Evolutionary conservation across 2,113 vertebrate genomes (phyloP), one percentile per base, ranked within the genome.

Genomic region (Cryptotis parvus): DNA sequence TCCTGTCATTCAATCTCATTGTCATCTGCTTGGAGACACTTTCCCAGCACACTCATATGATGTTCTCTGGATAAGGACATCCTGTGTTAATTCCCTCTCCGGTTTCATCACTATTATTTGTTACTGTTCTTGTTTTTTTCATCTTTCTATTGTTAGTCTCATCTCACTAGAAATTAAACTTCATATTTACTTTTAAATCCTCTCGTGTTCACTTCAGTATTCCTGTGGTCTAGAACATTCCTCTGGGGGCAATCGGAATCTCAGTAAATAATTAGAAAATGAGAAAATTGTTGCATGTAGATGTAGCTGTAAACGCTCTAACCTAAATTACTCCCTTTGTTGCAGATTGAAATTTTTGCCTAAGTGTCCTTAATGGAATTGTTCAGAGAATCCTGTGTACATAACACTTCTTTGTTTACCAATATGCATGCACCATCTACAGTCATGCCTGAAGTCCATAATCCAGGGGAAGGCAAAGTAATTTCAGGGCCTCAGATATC

Each of bases 211-310:
- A 63, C 9, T 74, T 83, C 12, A 29, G 52, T 70, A 45, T 84
- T 39, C 1, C 37, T 66, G 31, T 24, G 45, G 72, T 39, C 68
- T 80, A 27, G 55, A 79, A 20, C 11, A 39, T 65, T 27, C 22
- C 43, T 55, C 29, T 45, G 9, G 78, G n/a, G 5, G 4, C 33
- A 70, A 45, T 6, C 61, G 2, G 6, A 15, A 8, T 45, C 27
- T 95, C 55, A 80, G n/a, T 69, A 89, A 72, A 76, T 78, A 72
- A n/a, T 70, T 49, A 49, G 35, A 89, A 73, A 16, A 77, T 43
- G 63, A 63, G 74, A 3, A 65, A 31, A 68, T 29, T 49, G 10
- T 74, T 77, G 20, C 12, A 4, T 63, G n/a, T 78, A 91, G 35
- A 84, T 52, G n/a, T 74, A 91, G 35, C 81, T 73, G 1, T 27